A percentile compares a stretch with the other conserved stretches of the same genome.
Evolutionary conservation across 1,140 invertebrate genomes (phyloP).

Genomic region (Eurosta solidaginis): DNA sequence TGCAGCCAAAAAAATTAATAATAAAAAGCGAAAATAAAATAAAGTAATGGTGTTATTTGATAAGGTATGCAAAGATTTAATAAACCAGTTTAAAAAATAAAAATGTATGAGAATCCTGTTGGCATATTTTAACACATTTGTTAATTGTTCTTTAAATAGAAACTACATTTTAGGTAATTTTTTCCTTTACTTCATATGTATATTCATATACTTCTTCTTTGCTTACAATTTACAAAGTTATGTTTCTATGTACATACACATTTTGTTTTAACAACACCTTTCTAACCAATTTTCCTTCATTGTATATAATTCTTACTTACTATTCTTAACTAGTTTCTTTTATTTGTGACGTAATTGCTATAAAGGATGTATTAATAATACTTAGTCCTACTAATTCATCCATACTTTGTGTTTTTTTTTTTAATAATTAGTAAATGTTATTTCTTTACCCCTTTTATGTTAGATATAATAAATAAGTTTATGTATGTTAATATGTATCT

Average conservation of each 20-base stretch:
- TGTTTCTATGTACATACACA: not conserved
- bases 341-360: not conserved
- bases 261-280: not conserved
- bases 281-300: not conserved
- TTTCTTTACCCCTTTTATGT: not conserved
- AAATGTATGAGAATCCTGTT: conserved; percentile 26
- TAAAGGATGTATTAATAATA: not conserved
- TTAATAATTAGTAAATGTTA: not conserved
- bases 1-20: conserved; percentile 34
- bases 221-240: not conserved
- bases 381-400: not conserved
- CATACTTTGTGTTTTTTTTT: too few species aligned
- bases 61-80: not conserved
- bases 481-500: not conserved
- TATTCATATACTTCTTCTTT: conserved; percentile 1
- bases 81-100: conserved; percentile 13
- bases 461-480: not conserved
- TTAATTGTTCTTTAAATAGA: too few species aligned
- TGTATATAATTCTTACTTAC: conserved; percentile 2
- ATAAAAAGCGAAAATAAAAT: conserved; percentile 47
- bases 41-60: not conserved
- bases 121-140: too few species aligned
- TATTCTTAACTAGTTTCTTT: not conserved
- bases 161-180: not conserved
- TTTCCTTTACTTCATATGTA: conserved; percentile 9